Evolutionary conservation across 2,797 vertebrate genomes (phyloP), one percentile per base, ranked within the genome.

Genomic region (Lagodon rhomboides): DNA sequence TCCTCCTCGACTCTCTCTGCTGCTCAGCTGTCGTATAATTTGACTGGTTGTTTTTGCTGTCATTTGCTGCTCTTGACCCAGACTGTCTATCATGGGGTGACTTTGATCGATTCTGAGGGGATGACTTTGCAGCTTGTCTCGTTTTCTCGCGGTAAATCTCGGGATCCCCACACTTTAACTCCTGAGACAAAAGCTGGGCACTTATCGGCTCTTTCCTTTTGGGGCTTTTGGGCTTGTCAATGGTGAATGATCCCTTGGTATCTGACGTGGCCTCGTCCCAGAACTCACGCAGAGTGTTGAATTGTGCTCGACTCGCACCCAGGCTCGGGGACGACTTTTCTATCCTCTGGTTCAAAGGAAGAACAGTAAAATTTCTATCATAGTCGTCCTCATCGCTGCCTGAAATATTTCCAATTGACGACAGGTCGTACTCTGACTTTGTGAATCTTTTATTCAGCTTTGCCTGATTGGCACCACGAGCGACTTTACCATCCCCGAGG

Each of bases 211-310:
- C 89, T 53, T 81, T 85, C 82, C 91, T 81, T 89, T 92, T 89
- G 65, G 89, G 89, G 68, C 72, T 91, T 85, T 93, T 88, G 27
- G 82, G 79, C 85, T 91, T 93, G 41, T 92, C 89, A 25, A 20
- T 50, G 7, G 85, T 34, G 12, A 71, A 49, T 0, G 69, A 76
- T 38, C 43, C 88, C 70, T 50, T 87, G n/a, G 85, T 79, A 44
- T 91, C 80, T 47, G 94, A 91, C 18, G 77, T 54, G 49, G 95
- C 93, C 22, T 88, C 93, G 60, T 92, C 93, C 98, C 98, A 99
- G 89, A 99, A 99, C 6, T 96, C 96, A 60, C 93, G 95, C 82
- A 99, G 79, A 79, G 82, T 97, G 87, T 95, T 95, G 84, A 99
- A 99, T 41, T 96, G 96, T 30, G 83, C 91, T 59, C 93, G 95